Conservation (phyloP, 2,113 vertebrate species). For the Mola mola region DNA sequence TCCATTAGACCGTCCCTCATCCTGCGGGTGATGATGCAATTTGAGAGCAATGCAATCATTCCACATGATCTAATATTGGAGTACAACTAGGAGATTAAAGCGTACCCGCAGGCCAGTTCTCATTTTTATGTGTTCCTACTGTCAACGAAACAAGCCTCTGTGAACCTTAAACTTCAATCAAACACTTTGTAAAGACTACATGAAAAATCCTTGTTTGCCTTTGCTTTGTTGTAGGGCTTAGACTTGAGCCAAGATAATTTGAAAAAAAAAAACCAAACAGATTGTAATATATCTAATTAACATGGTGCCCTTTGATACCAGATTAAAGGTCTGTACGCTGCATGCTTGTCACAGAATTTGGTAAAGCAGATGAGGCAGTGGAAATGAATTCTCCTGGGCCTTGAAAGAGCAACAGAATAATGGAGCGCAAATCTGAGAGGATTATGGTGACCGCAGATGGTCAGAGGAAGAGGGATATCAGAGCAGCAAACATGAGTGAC, state of each 20-base stretch:
- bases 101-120: constrained; percentile 46
- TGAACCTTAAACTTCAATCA: constrained; percentile 36
- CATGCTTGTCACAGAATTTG: constrained; percentile 30
- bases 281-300: constrained; percentile 24
- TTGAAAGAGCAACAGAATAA: constrained; percentile 39
- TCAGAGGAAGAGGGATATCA: constrained; percentile 34
- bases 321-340: constrained; percentile 25
- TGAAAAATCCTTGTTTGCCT: constrained; percentile 21
- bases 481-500: constrained; percentile 5
- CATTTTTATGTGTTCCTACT: constrained; percentile 49
- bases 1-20: constrained; percentile 58
- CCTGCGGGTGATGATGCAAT: constrained; percentile 74
- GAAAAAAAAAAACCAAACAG: neutral
- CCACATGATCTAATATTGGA: constrained; percentile 61
- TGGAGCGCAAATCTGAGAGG: constrained; percentile 48
- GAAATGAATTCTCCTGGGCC: constrained; percentile 42
- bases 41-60: constrained; percentile 67
- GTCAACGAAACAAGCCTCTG: constrained; percentile 46
- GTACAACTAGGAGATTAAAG: constrained; percentile 56
- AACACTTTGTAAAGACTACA: constrained; percentile 10
- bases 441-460: constrained; percentile 49
- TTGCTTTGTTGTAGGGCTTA: constrained; percentile 13
- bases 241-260: constrained; percentile 2
- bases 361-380: constrained; percentile 24
- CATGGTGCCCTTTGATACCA: constrained; percentile 4